Conservation (phyloP, 2,888 invertebrate genomes). For the Cephus pygmeus region DNA sequence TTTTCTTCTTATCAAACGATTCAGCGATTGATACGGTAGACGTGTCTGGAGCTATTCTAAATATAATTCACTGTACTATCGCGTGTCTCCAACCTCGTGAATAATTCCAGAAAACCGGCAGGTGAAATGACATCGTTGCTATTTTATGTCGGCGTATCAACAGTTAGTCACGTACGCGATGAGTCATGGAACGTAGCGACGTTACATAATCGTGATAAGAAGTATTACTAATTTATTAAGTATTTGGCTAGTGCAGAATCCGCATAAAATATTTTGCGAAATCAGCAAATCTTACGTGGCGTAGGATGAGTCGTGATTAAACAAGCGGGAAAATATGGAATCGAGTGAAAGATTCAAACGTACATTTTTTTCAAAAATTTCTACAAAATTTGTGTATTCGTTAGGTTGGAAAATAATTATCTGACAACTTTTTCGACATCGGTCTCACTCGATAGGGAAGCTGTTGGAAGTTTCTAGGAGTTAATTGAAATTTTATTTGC, state of each 20-base stretch:
- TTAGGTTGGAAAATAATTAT: no score
- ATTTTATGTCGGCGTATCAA: not conserved
- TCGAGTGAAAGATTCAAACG: not conserved
- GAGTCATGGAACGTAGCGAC: not conserved
- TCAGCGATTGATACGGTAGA: not conserved
- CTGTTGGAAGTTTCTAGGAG: no score
- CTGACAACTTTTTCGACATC: no score
- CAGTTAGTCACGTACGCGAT: not conserved
- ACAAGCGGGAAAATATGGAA: not conserved
- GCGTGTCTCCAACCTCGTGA: not conserved
- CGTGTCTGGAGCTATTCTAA: not conserved
- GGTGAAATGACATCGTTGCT: not conserved
- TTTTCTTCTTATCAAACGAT: not conserved
- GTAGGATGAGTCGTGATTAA: not conserved
- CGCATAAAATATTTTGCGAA: not conserved
- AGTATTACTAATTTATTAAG: constrained; percentile 20
- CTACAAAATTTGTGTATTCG: no score
- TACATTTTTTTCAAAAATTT: not conserved
- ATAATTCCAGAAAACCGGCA: not conserved
- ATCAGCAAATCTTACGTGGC: not conserved
- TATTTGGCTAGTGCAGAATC: constrained; percentile 11
- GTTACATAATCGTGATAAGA: constrained; percentile 18
- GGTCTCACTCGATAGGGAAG: no score
- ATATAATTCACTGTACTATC: not conserved
- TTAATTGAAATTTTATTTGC: no score